phyloP scores from a whole-genome alignment of 2,888 invertebrate species.

The Gibbula magus region DNA sequence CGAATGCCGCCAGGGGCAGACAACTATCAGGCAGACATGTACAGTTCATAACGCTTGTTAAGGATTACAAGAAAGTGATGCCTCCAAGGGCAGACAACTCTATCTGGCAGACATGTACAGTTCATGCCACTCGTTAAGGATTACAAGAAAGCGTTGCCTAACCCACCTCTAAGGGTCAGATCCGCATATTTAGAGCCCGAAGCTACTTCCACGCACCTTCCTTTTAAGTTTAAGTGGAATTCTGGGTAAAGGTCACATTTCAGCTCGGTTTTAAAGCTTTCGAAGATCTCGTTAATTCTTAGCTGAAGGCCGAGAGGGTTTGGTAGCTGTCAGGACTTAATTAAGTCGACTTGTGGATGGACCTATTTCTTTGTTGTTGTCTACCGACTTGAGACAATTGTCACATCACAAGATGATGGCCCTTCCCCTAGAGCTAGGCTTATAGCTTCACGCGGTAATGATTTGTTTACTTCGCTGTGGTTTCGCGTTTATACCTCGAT shows the following conservation, averaged over 20 bases:
- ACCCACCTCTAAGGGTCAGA: neutral
- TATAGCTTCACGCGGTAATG: neutral
- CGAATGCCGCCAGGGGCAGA: neutral
- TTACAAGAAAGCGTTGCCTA: neutral
- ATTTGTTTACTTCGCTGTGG: too few relatives aligned
- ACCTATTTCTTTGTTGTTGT: neutral
- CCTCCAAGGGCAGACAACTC: neutral
- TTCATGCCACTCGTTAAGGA: too few relatives aligned
- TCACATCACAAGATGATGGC: neutral
- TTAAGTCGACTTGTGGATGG: neutral
- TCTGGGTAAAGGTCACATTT: neutral
- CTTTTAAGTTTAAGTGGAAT: constrained; percentile 1
- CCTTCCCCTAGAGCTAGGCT: neutral
- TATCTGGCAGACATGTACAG: neutral
- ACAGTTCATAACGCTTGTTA: constrained; percentile 12
- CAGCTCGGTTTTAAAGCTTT: neutral
- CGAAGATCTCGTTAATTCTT: constrained; percentile 14
- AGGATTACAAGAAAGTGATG: neutral
- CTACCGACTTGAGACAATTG: neutral
- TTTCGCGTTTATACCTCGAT: too few relatives aligned
- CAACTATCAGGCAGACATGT: neutral
- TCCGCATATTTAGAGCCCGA: neutral
- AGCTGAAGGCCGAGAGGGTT: neutral
- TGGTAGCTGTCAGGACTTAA: neutral
- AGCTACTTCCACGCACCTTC: neutral